Evolutionary conservation across 2,113 vertebrate species (phyloP), one percentile per base, ranked within the genome.

Genomic region (mouse (Mus musculus)): DNA sequence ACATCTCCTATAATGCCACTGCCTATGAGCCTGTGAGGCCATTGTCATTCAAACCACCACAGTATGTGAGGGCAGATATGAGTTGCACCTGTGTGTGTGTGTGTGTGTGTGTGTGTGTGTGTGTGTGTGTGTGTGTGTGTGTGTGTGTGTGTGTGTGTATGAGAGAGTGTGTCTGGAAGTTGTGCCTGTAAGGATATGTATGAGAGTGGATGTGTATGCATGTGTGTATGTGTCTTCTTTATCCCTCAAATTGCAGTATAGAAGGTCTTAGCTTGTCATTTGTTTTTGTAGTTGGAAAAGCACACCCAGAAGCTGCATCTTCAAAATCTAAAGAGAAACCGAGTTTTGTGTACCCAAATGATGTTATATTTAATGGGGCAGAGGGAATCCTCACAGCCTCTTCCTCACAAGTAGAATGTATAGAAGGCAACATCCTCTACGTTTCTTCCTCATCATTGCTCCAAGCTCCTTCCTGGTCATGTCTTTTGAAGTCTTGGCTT

Each of bases 391-490:
- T 5, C 12, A 5, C 0, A 20, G 11, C 6, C 42, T 42, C 42
- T 42, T 42, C 42, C 42, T 42, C 42, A 42, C 3, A 30, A 63
- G 63, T 1, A 49, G 17, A n/a, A 12, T 12, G 4, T 19, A 36
- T 16, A 2, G 26, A 39, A 0, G 12, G 9, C 30, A 6, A 12
- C 2, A 33, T 20, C 28, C 5, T 2, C 59, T n/a, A 20, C 67
- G 30, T 7, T 3, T 2, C 2, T 1, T 14, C 36, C 33, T 56
- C n/a, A 13, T 26, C 1, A 9, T 14, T 2, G 0, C 42, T 73
- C 0, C 42, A 54, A n/a, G 6, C 36, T 10, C 24, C 46, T 78
- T 9, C 1, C 7, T 2, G 10, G 24, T 3, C 39, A 2, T 4
- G 3, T 1, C 0, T 0, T 65, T 72, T 11, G 12, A 69, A 56